phyloP scores from a whole-genome alignment of 2,797 vertebrate genomes.

The Megaceryle alcyon region DNA sequence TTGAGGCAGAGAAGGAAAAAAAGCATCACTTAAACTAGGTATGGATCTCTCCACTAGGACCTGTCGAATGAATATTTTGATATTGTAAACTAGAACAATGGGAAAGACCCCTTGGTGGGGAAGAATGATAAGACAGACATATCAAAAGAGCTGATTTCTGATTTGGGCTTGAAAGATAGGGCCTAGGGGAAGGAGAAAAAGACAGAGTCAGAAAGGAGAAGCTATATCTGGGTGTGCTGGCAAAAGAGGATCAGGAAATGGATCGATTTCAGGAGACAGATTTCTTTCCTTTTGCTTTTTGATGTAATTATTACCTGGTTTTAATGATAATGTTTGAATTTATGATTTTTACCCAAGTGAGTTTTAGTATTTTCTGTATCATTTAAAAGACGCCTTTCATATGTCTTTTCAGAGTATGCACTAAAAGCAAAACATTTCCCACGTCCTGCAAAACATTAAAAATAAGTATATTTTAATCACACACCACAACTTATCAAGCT shows the following conservation, averaged over 20 bases:
- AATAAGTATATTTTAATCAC: background rate
- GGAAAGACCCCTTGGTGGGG: background rate
- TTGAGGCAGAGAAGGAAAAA: background rate
- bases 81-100: background rate
- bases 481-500: rapidly evolving
- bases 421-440: background rate
- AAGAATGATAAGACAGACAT: background rate
- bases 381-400: background rate
- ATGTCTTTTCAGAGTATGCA: background rate
- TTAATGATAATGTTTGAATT: background rate
- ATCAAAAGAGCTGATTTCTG: constrained; percentile 17
- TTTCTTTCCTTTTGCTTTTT: background rate
- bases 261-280: background rate
- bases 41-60: background rate
- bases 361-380: background rate
- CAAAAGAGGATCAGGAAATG: background rate
- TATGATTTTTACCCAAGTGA: background rate
- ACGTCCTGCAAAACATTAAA: background rate
- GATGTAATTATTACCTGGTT: background rate
- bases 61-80: background rate
- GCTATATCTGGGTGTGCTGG: background rate
- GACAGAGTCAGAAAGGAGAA: background rate
- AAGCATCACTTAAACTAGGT: background rate
- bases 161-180: background rate
- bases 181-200: constrained; percentile 19